Evolutionary conservation across 2,888 invertebrate species (phyloP), one percentile per base, ranked within the genome.

Genomic region (Cryptocephalus moraei): DNA sequence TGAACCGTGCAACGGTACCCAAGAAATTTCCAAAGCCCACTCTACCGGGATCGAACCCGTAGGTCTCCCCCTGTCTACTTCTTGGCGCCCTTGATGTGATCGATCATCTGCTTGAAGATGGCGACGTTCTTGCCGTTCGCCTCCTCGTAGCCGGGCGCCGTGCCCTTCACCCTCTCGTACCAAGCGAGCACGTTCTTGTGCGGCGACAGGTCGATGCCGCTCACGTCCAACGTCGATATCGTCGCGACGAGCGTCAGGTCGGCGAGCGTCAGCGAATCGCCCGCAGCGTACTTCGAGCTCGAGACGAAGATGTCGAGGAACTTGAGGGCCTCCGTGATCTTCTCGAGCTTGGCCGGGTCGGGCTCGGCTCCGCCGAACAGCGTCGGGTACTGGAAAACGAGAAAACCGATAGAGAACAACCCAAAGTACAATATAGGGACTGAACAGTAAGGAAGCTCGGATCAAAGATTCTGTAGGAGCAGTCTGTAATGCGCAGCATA

Each of bases 251-350:
- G 65, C 33, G 81, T 71, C 39, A 88, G 73, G 68, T 91, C 91
- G 8, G 91, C 91, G 12, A 91, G 66, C 12, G 90, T 90, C 45
- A 89, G 71, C 48, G 73, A 73, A 48, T 81, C 75, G 2, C 89
- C 91, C 11, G 87, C 87, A 33, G 73, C 79, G 69, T 78, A 91
- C 53, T 78, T 75, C 59, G 82, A 77, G 0, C 80, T 81, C 40
- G 81, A 80, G 32, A 91, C 74, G 73, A 85, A 84, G n/a, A 69
- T 78, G 58, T 90, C 81, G 33, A 90, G 70, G 54, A 83, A 80
- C 33, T 75, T 76, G 43, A 87, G 73, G 1, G 83, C 82, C 1
- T 81, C 78, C 39, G 81, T 80, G 41, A 88, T 74, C 64, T 83
- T 84, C 55, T 80, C 78, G 52, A 78, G 68, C 65, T 85, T 84